These are phyloP conservation scores for Archips crataeganus DNA, from an alignment of 2,888 invertebrate genomes.

Conservation along the genomic window DNA sequence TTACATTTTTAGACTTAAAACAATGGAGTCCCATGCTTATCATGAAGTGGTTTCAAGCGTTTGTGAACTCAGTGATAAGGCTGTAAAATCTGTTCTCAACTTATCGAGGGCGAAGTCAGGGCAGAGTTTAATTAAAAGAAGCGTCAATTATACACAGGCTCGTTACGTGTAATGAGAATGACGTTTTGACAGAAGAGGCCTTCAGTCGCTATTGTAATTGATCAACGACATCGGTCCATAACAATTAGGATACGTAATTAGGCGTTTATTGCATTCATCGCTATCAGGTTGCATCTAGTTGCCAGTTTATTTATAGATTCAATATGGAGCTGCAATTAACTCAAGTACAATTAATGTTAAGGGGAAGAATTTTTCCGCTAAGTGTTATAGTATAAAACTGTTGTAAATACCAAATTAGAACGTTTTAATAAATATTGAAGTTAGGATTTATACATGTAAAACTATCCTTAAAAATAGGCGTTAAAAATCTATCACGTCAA, in stretches of 20 bases:
- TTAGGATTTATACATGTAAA: no score
- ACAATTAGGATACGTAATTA: background rate
- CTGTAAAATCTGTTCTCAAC: slow-evolving; percentile 2
- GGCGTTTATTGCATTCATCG: background rate
- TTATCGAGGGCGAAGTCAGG: slow-evolving; percentile 44
- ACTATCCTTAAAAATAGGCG: no score
- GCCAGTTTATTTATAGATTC: background rate
- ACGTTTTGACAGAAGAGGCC: slow-evolving; percentile 52
- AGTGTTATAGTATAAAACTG: no score
- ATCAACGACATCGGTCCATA: background rate
- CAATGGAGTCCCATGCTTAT: background rate
- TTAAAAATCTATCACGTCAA: background rate
- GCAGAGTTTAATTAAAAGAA: slow-evolving; percentile 58
- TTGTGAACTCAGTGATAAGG: slow-evolving; percentile 7
- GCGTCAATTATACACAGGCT: slow-evolving; percentile 51
- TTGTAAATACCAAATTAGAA: no score
- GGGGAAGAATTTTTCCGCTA: no score
- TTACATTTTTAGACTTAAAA: no score
- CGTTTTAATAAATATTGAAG: no score
- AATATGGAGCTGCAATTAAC: background rate
- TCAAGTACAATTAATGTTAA: no score
- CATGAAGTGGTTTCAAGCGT: background rate
- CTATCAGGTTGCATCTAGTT: background rate
- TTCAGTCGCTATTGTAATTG: slow-evolving; percentile 36
- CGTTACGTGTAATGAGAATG: slow-evolving; percentile 52